Evolutionary conservation across 2,888 invertebrate species (phyloP).

Genomic region (Muscina levida): DNA sequence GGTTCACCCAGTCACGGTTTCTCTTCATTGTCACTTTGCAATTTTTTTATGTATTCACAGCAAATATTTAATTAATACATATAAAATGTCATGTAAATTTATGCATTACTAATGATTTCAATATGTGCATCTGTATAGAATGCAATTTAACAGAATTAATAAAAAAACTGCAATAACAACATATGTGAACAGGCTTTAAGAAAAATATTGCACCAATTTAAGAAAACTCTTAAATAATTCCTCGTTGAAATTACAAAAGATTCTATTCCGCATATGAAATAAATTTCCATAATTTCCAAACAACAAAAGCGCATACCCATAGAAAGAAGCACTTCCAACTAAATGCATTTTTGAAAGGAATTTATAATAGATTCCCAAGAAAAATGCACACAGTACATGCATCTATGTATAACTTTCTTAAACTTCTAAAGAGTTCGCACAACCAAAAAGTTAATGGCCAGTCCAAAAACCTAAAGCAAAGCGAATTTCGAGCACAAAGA

Average conservation of each 20-base stretch:
- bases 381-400: not conserved
- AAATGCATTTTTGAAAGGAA: not conserved
- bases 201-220: too few species aligned
- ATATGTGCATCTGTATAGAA: not conserved
- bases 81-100: constrained; percentile 32
- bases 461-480: not conserved
- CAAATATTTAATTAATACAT: too few species aligned
- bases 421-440: not conserved
- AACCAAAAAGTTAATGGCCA: too few species aligned
- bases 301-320: not conserved
- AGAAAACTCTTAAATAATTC: too few species aligned
- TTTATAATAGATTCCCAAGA: not conserved
- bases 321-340: not conserved
- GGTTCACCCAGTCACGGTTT: too few species aligned
- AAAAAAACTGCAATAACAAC: not conserved
- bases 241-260: too few species aligned
- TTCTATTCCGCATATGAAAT: not conserved
- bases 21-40: too few species aligned
- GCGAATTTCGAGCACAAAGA: not conserved
- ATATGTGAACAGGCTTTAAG: too few species aligned
- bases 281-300: not conserved
- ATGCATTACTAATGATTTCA: not conserved
- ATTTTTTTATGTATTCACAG: too few species aligned
- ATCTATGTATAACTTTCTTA: not conserved
- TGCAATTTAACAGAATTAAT: not conserved